Evolutionary conservation across 2,888 invertebrate species (phyloP).

Genomic region (Polymixis flavicincta): DNA sequence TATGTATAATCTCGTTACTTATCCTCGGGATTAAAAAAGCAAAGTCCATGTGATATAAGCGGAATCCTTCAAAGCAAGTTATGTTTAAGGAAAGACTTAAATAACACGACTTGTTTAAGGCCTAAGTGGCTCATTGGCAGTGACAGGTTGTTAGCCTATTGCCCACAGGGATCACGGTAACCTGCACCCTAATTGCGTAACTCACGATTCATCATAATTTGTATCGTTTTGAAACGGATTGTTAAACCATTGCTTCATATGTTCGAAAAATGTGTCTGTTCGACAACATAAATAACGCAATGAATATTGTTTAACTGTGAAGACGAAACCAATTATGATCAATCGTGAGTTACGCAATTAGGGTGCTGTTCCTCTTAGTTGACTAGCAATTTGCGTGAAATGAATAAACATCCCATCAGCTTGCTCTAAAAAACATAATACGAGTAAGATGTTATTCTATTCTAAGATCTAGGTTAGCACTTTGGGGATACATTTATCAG

Average conservation of each 20-base stretch:
- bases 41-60: not conserved
- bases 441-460: not conserved
- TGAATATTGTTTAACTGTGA: too few relatives aligned
- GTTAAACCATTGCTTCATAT: too few relatives aligned
- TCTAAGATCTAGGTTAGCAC: not conserved
- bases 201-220: too few relatives aligned
- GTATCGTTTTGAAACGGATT: too few relatives aligned
- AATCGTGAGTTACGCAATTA: too few relatives aligned
- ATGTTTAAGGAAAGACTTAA: slow-evolving; percentile 13
- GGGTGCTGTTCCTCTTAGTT: slow-evolving; percentile 23
- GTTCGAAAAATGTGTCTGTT: too few relatives aligned
- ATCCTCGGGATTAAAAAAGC: not conserved
- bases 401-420: slow-evolving; percentile 18
- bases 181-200: too few relatives aligned
- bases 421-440: slow-evolving; percentile 21
- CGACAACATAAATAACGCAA: too few relatives aligned
- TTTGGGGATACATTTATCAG: not conserved
- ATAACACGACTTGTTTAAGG: slow-evolving; percentile 22
- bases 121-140: slow-evolving; percentile 23
- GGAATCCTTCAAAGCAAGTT: not conserved
- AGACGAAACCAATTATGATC: too few relatives aligned
- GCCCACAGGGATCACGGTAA: slow-evolving; percentile 34
- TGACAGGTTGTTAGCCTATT: slow-evolving; percentile 43
- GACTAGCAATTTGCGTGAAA: slow-evolving; percentile 26
- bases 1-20: not conserved